Conservation (phyloP, 2,797 vertebrate genomes). For the Australoheros facetus region DNA sequence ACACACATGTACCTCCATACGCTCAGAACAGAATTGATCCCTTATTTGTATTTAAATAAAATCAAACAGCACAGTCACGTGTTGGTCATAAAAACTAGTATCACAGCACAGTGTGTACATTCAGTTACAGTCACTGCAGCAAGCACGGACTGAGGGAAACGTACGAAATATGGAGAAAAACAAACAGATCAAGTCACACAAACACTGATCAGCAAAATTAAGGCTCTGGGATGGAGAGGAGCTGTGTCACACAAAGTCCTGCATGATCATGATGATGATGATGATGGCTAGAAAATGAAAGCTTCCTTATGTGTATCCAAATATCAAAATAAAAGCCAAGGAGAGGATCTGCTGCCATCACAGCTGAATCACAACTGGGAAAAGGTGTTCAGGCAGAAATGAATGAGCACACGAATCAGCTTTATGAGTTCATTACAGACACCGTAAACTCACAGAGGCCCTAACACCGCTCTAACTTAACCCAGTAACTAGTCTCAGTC, state of each 20-base stretch:
- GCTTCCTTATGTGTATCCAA: neutral
- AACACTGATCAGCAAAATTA: slow-evolving; percentile 15
- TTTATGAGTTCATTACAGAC: neutral
- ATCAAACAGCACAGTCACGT: neutral
- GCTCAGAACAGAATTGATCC: neutral
- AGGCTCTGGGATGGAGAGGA: slow-evolving; percentile 30
- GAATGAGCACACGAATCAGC: neutral
- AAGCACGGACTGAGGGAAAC: slow-evolving; percentile 16
- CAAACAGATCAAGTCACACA: neutral
- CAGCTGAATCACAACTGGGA: neutral
- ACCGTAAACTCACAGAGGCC: too few species aligned
- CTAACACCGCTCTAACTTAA: neutral
- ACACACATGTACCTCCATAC: neutral
- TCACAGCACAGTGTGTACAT: slow-evolving; percentile 33
- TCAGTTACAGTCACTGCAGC: slow-evolving; percentile 35
- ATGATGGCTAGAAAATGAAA: neutral
- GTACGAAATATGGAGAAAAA: too few species aligned
- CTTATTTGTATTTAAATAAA: slow-evolving; percentile 4
- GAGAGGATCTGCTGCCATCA: neutral
- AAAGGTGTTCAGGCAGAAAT: neutral
- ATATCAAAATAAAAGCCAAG: neutral
- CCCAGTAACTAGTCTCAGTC: neutral
- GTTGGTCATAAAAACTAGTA: neutral
- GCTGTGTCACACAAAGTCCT: neutral
- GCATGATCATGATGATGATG: too few species aligned